phyloP scores from a whole-genome alignment of 2,113 vertebrate species.

The Ascaphus truei region DNA sequence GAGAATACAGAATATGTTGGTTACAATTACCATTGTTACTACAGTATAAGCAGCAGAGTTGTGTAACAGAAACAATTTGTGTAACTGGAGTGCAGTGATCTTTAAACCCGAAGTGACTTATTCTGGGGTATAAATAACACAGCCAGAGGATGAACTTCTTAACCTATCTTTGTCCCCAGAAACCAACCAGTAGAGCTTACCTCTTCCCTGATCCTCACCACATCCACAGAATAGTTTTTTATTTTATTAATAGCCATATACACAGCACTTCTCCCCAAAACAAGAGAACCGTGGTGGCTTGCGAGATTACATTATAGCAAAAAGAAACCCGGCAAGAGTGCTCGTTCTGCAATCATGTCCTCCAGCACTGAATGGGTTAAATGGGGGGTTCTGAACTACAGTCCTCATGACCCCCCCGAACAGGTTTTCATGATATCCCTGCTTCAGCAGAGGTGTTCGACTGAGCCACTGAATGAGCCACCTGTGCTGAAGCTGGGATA shows the following conservation, averaged over 20 bases:
- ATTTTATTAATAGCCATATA: not conserved
- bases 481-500: too few relatives aligned
- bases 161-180: not conserved
- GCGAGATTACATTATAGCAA: not conserved
- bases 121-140: slow-evolving; percentile 6
- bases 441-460: too few relatives aligned
- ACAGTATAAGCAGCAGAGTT: not conserved
- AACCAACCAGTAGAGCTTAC: slow-evolving; percentile 6
- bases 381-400: too few relatives aligned
- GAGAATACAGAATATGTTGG: not conserved
- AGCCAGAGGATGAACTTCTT: not conserved
- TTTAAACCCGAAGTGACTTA: not conserved
- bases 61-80: not conserved
- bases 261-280: not conserved
- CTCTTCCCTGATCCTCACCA: not conserved
- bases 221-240: not conserved
- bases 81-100: not conserved
- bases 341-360: too few relatives aligned
- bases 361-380: too few relatives aligned
- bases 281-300: not conserved
- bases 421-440: too few relatives aligned
- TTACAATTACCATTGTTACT: too few relatives aligned
- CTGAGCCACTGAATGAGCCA: too few relatives aligned
- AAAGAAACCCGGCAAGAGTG: too few relatives aligned
- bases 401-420: too few relatives aligned